phyloP scores from a whole-genome alignment of 2,797 vertebrate species.

The Streptopelia turtur region DNA sequence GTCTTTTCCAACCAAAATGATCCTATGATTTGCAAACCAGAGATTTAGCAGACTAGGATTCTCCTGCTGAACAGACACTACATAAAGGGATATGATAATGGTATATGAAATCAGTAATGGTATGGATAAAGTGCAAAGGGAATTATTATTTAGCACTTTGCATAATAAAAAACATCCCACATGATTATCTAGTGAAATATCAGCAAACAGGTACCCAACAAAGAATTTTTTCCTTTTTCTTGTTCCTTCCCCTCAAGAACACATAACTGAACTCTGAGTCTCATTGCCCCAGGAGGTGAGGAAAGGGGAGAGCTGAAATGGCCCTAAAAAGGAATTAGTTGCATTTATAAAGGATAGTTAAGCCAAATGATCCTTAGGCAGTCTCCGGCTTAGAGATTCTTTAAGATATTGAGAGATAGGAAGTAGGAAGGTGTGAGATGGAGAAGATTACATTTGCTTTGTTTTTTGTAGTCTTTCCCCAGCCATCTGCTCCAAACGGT shows the following conservation, averaged over 20 bases:
- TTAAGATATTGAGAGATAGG: neutral
- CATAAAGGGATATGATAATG: neutral
- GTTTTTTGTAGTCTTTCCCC: neutral
- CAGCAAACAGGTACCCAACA: neutral
- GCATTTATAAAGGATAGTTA: neutral
- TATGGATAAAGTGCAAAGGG: neutral
- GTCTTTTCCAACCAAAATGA: too few relatives aligned
- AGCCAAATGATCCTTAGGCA: neutral
- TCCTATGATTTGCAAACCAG: neutral
- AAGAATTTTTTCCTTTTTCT: neutral
- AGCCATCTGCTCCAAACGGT: neutral
- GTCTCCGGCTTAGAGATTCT: neutral
- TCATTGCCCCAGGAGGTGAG: neutral
- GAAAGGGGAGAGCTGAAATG: neutral
- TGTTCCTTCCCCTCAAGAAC: neutral
- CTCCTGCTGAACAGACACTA: neutral
- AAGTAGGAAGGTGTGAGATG: conserved; percentile 8
- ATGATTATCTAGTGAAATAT: neutral
- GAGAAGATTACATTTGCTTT: neutral
- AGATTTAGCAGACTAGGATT: neutral
- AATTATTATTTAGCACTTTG: neutral
- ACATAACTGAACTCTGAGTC: neutral
- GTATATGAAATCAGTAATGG: neutral
- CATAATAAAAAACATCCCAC: neutral
- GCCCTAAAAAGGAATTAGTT: neutral